Conservation (phyloP, 2,797 vertebrate genomes). For the Choloepus didactylus region DNA sequence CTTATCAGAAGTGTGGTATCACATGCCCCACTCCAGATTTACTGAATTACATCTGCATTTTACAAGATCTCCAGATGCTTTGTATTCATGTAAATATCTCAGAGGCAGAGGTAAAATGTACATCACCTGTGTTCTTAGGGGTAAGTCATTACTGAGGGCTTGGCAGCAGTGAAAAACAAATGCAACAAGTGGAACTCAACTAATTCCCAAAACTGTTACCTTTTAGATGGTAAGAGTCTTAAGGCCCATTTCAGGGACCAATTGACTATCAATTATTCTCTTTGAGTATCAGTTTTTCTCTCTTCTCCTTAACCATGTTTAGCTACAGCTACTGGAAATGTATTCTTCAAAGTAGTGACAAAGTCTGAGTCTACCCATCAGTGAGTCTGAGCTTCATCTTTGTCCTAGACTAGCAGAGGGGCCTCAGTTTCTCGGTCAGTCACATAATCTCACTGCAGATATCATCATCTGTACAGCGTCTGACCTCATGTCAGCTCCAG, state of each 20-base stretch:
- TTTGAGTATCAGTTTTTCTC: no score
- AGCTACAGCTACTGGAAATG: not conserved
- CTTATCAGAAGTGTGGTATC: no score
- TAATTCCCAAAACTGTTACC: not conserved
- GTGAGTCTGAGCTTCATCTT: not conserved
- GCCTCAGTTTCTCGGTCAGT: not conserved
- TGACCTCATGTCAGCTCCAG: not conserved
- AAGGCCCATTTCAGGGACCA: not conserved
- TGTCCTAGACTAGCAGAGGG: not conserved
- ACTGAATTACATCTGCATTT: not conserved
- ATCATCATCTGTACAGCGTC: not conserved
- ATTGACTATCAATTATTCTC: not conserved
- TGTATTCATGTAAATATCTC: not conserved
- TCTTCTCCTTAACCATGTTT: not conserved
- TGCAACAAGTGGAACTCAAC: not conserved
- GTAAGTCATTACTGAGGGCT: not conserved
- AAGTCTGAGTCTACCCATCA: not conserved
- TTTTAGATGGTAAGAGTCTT: not conserved
- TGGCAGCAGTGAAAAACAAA: not conserved
- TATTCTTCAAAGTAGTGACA: not conserved
- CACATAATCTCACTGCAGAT: not conserved
- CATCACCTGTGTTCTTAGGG: not conserved
- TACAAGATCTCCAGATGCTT: not conserved
- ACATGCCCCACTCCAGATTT: no score
- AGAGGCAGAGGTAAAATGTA: not conserved